Evolutionary conservation across 2,888 invertebrate genomes (phyloP), one percentile per base, ranked within the genome.

Genomic region (Bombylius major): DNA sequence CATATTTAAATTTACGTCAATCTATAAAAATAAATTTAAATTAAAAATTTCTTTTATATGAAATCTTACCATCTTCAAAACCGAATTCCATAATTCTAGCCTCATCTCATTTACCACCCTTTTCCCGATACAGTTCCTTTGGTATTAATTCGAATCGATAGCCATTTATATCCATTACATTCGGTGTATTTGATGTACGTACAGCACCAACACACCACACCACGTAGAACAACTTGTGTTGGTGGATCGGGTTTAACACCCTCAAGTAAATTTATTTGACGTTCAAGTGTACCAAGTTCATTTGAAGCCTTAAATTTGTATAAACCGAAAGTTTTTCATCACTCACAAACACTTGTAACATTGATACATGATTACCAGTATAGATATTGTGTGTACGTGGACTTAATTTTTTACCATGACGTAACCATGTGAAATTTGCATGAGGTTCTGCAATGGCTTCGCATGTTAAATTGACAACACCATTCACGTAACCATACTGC

Each of bases 391-490:
- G 65, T 56, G 63, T 59, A 61, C 68, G 64, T 56, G 69, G 66
- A 59, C 68, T 67, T 48, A 68, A 64, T 62, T 72, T 69, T 63
- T 70, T 66, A 59, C 67, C 65, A 57, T 68, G 66, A 55, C 69
- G 70, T 54, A 65, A 67, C 81, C 81, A 80, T 51, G 72, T 73
- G 62, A 80, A 80, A 51, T 71, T 75, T n/a, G 80, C 77, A 14
- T 75, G 70, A 1, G 81, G 81, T 64, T 78, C 78, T 6, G 78
- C 78, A 59, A 76, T 73, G 54, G 77, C 80, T 64, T 77, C 72
- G 69, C 83, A 83, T 13, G 78, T 78, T 57, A 84, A 72, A 66
- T 80, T 79, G 4, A 77, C 78, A 39, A 69, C 71, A 23, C 82
- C 81, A 47, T 76, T 77, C 51, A 79, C 63, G 53, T 71, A 75